These are phyloP conservation scores for Campylorhamphus procurvoides DNA, from an alignment of 2,113 vertebrate species.

Conservation along the genomic window DNA sequence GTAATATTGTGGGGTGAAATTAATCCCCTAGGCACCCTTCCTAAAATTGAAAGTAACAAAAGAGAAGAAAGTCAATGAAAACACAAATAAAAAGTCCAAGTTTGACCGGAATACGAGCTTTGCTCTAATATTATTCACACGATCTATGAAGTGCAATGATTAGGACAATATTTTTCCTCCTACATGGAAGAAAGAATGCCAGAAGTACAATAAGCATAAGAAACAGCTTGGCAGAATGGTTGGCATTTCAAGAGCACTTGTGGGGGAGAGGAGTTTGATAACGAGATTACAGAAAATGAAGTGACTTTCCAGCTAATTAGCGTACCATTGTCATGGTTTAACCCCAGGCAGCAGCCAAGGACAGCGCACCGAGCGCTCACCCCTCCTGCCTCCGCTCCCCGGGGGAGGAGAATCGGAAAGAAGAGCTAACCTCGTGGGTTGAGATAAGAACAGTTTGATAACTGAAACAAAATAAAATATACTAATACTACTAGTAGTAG, in stretches of 20 bases:
- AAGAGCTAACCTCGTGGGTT: neutral
- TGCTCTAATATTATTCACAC: neutral
- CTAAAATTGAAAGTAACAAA: neutral
- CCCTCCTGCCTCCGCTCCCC: neutral
- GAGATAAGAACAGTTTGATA: neutral
- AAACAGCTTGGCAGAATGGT: conserved; percentile 1
- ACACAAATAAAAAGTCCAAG: neutral
- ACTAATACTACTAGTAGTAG: rapidly evolving
- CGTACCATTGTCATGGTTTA: neutral
- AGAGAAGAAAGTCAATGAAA: neutral
- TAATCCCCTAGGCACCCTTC: neutral
- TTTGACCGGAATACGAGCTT: neutral
- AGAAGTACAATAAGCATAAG: neutral
- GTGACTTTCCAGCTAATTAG: neutral
- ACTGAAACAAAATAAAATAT: neutral
- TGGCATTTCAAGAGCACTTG: conserved; percentile 24
- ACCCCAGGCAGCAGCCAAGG: rapidly evolving
- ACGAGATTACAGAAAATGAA: neutral
- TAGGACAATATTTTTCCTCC: conserved; percentile 36
- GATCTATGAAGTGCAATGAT: neutral
- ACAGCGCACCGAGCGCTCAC: neutral
- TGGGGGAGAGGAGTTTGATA: neutral
- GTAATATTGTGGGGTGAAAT: neutral
- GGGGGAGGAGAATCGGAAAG: neutral
- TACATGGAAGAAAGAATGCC: neutral